Evolutionary conservation across 2,113 vertebrate genomes (phyloP), one percentile per base, ranked within the genome.

Genomic region (Thamnophis sirtalis): DNA sequence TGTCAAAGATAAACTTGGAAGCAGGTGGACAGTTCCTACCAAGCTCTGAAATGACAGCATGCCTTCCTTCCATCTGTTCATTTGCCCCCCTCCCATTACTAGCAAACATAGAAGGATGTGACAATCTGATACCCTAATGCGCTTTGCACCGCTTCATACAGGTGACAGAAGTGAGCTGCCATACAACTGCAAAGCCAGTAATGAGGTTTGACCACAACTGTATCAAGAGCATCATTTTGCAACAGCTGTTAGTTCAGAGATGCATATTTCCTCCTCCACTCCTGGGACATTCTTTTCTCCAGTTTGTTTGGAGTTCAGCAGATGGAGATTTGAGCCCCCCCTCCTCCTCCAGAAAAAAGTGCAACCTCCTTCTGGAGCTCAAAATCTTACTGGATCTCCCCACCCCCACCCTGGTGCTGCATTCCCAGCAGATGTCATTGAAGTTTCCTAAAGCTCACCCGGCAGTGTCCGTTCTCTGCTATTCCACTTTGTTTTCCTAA

Each of bases 191-290:
- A 68, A 28, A 68, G 28, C 28, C 11, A 15, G n/a, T 5, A 68
- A 68, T 1, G 4, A 11, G 63, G 11, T 15, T 68, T 68, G 63
- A n/a, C 15, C 4, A 0, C 0, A 53, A 9, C 60, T n/a, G 17
- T 33, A 21, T 24, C 49, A 24, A 11, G 49, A 54, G 63, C 50
- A 22, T 33, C 38, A 9, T 33, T 0, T 24, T 22, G 68, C 0
- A 0, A 0, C 24, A 49, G 28, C 15, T 8, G 5, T 5, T 43
- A 56, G 58, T 53, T 49, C 0, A 0, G 21, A 54, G 49, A 22
- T 11, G 50, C 10, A 0, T 17, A 13, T 17, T 0, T 8, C n/a
- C 11, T 19, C 28, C 9, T 26, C 11, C 2, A 0, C 9, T 26
- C n/a, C 3, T 9, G 48, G 17, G 24, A 58, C 2, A 2, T 1